A percentile compares a stretch with the other conserved stretches of the same genome.
These are phyloP conservation scores for Nomada ruficornis DNA, from an alignment of 2,888 invertebrate genomes.

Conservation along the genomic window DNA sequence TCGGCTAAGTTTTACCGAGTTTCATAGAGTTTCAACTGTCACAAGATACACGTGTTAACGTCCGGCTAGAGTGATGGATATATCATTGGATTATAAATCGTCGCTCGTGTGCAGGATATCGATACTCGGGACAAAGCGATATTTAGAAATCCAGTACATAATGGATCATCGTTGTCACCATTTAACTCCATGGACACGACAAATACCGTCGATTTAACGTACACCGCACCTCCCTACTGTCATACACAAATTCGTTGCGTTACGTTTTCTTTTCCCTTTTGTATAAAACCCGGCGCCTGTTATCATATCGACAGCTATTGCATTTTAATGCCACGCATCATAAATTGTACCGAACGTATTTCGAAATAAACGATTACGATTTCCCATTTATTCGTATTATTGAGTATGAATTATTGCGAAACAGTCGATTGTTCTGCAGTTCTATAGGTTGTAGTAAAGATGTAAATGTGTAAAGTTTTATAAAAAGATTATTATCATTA, in stretches of 20 bases:
- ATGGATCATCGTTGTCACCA: slow-evolving; percentile 50
- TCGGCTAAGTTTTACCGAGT: slow-evolving; percentile 34
- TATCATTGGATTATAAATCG: slow-evolving; percentile 52
- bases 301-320: no score
- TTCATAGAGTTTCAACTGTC: slow-evolving; percentile 27
- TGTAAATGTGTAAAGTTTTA: no score
- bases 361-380: no score
- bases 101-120: slow-evolving; percentile 19
- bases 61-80: slow-evolving; percentile 20
- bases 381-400: not conserved
- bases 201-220: slow-evolving; percentile 43
- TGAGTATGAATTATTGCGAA: not conserved
- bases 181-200: slow-evolving; percentile 43
- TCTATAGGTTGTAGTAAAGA: not conserved
- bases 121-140: slow-evolving; percentile 48
- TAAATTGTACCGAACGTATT: no score
- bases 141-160: slow-evolving; percentile 52
- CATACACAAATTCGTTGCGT: slow-evolving; percentile 6
- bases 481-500: no score
- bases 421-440: not conserved
- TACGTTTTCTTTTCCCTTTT: not conserved
- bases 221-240: slow-evolving; percentile 1
- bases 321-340: no score
- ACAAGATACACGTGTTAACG: slow-evolving; percentile 35
- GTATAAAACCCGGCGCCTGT: not conserved